Base-by-base conservation (phyloP, 2,888 invertebrate species). In the Meliscaeva auricollis region DNA sequence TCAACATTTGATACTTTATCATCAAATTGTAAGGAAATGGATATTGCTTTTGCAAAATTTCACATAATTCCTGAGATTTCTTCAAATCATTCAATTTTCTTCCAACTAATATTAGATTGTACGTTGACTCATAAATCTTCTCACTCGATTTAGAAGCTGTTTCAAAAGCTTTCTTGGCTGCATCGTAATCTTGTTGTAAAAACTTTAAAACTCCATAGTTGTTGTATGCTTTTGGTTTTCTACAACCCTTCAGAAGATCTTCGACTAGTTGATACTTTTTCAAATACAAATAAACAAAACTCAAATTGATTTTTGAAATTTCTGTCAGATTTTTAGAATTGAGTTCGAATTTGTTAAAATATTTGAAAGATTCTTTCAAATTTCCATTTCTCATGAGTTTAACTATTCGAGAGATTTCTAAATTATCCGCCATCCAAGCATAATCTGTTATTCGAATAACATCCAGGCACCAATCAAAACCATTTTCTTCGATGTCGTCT, bases 391-490 rank as follows among this genome's bases (percentile, higher is more conserved):
- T 50, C 64, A 82, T 44, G 0, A 60, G 70, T 15, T 30, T 22
- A 0, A 82, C 58, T 7, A 82, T 70, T n/a, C 82, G 46, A 2
- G 70, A 17, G 0, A 78, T 70, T 70, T 77, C 87, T 8, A 87
- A 62, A 41, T 87, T 82, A 35, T 87, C 87, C 0, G 87, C 82
- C 46, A 87, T 78, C 87, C 87, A 87, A 0, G 74, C 52, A 26
- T 74, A 58, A 7, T 78, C 35, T 20, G 87, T 73, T 3, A 87
- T 64, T 46, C 82, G 74, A 35, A 87, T 77, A 1, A 46, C 41
- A 30, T 87, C 87, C 0, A 82, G 30, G 26, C 87, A 87, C 87
- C 87, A 87, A 15, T 70, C 74, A 32, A 87, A 87, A 0, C 87
- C 87, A 17, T 66, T 66, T 9, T 78, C 82, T 32, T 64, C 76